phyloP scores from a whole-genome alignment of 2,113 vertebrate species.

The Gambusia holbrooki region DNA sequence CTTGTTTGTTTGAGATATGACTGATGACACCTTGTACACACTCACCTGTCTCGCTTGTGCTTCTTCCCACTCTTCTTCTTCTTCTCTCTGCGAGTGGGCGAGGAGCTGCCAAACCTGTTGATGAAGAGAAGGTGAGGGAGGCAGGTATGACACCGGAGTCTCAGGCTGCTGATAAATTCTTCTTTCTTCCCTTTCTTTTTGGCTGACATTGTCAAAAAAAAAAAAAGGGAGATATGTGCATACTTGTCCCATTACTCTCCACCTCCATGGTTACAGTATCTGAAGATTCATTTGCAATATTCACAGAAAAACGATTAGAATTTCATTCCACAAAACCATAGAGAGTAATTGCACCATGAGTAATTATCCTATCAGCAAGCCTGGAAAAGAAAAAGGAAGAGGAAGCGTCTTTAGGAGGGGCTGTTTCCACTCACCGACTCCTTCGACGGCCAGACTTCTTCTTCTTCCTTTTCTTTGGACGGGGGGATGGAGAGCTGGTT shows the following conservation, averaged over 20 bases:
- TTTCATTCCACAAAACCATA: conserved; percentile 19
- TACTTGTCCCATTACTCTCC: conserved; percentile 22
- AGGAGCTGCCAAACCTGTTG: conserved; percentile 89
- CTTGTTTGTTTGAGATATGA: not conserved
- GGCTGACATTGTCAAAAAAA: conserved; percentile 46
- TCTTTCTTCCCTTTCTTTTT: conserved; percentile 27
- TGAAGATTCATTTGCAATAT: conserved; percentile 26
- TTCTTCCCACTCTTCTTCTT: conserved; percentile 92
- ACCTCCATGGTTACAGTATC: not conserved
- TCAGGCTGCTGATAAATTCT: not conserved
- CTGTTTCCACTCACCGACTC: conserved; percentile 86
- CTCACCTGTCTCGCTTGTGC: conserved; percentile 93
- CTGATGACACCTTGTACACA: not conserved
- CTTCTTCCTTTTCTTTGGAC: conserved; percentile 97
- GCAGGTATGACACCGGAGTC: conserved; percentile 6
- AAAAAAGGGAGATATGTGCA: not conserved
- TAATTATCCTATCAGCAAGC: conserved; percentile 31
- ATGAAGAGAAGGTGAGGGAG: conserved; percentile 29
- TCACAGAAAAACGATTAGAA: conserved; percentile 35
- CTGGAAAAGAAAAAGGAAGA: not conserved
- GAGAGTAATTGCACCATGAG: not conserved
- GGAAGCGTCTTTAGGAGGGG: conserved; percentile 30
- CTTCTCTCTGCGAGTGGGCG: conserved; percentile 91
- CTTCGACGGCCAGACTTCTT: conserved; percentile 93
- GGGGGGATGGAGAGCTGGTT: conserved; percentile 93